Evolutionary conservation across 2,888 invertebrate species (phyloP).

Genomic region (Seira musarum): DNA sequence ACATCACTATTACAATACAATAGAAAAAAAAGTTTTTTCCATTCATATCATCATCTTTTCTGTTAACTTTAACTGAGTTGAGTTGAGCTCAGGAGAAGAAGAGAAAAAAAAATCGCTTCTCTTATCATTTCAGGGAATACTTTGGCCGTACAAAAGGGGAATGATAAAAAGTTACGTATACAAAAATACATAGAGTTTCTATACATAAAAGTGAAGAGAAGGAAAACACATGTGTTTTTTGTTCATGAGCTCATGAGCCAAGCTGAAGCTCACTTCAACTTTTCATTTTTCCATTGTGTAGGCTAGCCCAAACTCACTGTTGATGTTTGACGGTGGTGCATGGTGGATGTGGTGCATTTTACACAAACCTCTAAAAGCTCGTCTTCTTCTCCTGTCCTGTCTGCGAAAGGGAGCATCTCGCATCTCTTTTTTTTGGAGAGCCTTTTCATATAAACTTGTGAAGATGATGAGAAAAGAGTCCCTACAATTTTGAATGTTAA

Average conservation of each 20-base stretch:
- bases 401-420: too few relatives aligned
- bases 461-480: too few relatives aligned
- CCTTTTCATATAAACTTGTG: too few relatives aligned
- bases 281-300: constrained; percentile 8
- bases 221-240: constrained; percentile 10
- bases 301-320: constrained; percentile 2
- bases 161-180: constrained; percentile 7
- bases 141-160: too few relatives aligned
- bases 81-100: background rate
- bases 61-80: background rate
- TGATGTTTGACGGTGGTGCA: constrained; percentile 10
- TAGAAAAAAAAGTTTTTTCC: background rate
- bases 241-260: background rate
- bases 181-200: background rate
- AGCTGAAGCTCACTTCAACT: constrained; percentile 1
- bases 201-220: background rate
- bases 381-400: too few relatives aligned
- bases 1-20: too few relatives aligned
- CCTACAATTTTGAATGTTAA: too few relatives aligned
- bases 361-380: too few relatives aligned
- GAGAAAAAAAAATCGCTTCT: background rate
- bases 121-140: too few relatives aligned
- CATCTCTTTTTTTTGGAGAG: too few relatives aligned
- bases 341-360: background rate
- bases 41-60: background rate